These are phyloP conservation scores for Dermatemys mawii DNA, from an alignment of 2,113 vertebrate genomes.

Conservation along the genomic window DNA sequence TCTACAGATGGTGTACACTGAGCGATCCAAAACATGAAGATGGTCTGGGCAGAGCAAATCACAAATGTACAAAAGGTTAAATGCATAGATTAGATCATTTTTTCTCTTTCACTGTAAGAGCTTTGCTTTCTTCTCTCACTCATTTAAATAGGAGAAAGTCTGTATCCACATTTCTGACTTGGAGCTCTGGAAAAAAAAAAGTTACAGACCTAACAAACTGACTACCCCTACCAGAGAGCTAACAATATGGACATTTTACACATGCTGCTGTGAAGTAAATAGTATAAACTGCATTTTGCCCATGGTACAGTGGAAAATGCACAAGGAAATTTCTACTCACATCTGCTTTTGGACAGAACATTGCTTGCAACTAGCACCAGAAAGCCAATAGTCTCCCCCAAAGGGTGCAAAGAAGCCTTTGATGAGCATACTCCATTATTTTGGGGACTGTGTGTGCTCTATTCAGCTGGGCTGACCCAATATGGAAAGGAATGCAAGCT, in stretches of 20 bases:
- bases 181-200: not conserved
- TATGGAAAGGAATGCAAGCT: not conserved
- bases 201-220: not conserved
- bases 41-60: not conserved
- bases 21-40: not conserved
- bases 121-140: not conserved
- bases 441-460: not conserved
- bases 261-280: not conserved
- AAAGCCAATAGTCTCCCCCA: not conserved
- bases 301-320: not conserved
- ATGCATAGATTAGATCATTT: fast-evolving
- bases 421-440: not conserved
- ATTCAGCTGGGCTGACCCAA: not conserved
- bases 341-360: not conserved
- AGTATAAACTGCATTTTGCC: not conserved
- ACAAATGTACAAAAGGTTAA: not conserved
- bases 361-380: not conserved
- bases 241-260: not conserved
- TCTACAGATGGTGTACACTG: not conserved
- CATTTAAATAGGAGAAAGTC: not conserved
- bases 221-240: not conserved
- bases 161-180: not conserved
- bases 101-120: not conserved
- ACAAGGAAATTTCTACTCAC: not conserved
- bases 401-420: not conserved